A percentile compares a stretch with the other conserved stretches of the same genome.
Conservation (phyloP, 2,113 vertebrate genomes). For the Chascanopsetta lugubris region DNA sequence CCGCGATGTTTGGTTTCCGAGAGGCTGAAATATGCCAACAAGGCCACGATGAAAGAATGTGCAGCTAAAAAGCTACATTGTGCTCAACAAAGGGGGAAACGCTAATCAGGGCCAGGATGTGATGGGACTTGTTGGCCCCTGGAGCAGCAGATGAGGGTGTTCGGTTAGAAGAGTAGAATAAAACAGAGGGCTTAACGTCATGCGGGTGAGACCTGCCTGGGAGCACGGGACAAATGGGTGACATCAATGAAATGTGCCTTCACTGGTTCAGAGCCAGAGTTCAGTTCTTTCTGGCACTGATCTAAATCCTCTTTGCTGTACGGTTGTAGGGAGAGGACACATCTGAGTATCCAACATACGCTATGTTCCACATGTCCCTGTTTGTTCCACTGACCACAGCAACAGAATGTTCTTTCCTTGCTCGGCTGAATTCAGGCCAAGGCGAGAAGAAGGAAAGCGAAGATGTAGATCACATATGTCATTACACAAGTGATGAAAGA, state of each 20-base stretch:
- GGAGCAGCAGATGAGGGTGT: constrained; percentile 54
- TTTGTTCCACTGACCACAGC: background rate
- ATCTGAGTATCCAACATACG: background rate
- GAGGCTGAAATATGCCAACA: constrained; percentile 69
- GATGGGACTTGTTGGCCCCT: constrained; percentile 68
- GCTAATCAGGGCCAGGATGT: constrained; percentile 60
- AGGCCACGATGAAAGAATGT: constrained; percentile 57
- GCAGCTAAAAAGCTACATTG: constrained; percentile 75
- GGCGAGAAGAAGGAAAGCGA: background rate
- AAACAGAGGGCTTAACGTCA: constrained; percentile 49
- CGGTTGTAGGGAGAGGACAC: background rate
- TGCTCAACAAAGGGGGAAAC: constrained; percentile 58
- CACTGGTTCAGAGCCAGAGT: background rate
- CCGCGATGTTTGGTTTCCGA: constrained; percentile 67
- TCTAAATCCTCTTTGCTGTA: background rate
- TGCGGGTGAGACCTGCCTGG: constrained; percentile 66
- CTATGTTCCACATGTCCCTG: background rate
- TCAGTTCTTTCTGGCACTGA: background rate
- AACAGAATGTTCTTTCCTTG: background rate
- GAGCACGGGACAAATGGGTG: constrained; percentile 35
- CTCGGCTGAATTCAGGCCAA: background rate
- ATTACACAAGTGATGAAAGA: background rate
- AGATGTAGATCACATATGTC: background rate
- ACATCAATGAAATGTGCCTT: constrained; percentile 36
- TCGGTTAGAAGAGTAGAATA: constrained; percentile 50